phyloP scores from a whole-genome alignment of 2,797 vertebrate species.

The Gymnocypris eckloni region DNA sequence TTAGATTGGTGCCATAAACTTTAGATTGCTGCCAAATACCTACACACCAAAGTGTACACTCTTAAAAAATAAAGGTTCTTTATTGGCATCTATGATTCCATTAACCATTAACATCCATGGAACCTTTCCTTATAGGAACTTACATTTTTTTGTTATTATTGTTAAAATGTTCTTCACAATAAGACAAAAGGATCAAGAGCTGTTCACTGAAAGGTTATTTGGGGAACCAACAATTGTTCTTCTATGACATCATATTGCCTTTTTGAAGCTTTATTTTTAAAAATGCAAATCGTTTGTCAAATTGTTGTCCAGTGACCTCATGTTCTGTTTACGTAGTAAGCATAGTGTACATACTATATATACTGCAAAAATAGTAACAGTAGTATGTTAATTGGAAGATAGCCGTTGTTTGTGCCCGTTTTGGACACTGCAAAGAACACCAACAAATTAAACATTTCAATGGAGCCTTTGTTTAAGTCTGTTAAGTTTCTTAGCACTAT shows the following conservation, averaged over 20 bases:
- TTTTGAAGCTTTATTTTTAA: neutral
- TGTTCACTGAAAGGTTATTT: neutral
- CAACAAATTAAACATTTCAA: constrained; percentile 21
- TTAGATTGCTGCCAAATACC: too few relatives aligned
- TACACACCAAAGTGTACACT: neutral
- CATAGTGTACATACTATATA: neutral
- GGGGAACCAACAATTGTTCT: neutral
- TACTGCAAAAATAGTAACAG: neutral
- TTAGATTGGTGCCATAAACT: neutral
- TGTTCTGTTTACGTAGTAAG: neutral
- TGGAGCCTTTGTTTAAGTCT: constrained; percentile 41
- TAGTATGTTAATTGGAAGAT: constrained; percentile 29
- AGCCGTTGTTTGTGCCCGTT: constrained; percentile 33
- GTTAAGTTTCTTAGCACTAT: constrained; percentile 34
- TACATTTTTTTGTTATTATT: too few relatives aligned
- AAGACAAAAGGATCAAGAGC: neutral
- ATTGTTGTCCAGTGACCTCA: neutral
- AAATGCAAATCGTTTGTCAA: neutral
- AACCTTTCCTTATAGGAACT: too few relatives aligned
- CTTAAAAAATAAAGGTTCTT: neutral
- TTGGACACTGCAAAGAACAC: neutral
- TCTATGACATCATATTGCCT: neutral
- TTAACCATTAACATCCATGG: too few relatives aligned
- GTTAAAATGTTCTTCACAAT: neutral
- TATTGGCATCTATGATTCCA: neutral